phyloP scores from a whole-genome alignment of 2,888 invertebrate species.

The Hirtodrosophila duncani region DNA sequence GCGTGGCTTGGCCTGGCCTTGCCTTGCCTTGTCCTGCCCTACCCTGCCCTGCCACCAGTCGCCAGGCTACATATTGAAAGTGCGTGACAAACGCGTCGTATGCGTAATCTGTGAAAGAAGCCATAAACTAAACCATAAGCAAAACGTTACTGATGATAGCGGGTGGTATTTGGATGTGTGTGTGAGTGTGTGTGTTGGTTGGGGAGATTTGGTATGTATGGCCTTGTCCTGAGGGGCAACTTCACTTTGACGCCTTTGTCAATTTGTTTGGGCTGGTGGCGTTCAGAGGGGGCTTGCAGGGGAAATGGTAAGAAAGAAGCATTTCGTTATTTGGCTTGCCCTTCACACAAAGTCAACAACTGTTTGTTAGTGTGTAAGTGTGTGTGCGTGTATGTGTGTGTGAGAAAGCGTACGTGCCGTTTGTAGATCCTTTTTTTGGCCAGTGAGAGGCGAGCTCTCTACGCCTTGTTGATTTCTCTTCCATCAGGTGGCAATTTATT shows the following conservation, averaged over 20 bases:
- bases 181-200: too few species aligned
- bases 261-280: conserved; percentile 45
- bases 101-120: conserved; percentile 51
- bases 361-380: conserved; percentile 3
- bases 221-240: conserved; percentile 29
- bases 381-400: conserved; percentile 9
- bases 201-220: too few species aligned
- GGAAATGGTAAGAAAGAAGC: background rate
- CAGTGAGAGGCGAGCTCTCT: conserved; percentile 10
- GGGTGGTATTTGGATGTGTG: too few species aligned
- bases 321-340: conserved; percentile 15
- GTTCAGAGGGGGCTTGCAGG: background rate
- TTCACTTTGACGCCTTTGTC: conserved; percentile 55
- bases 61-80: too few species aligned
- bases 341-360: conserved; percentile 29
- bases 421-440: background rate
- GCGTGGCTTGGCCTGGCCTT: conserved; percentile 14
- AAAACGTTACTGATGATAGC: too few species aligned
- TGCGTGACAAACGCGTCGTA: conserved; percentile 53
- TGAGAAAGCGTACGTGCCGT: conserved; percentile 10
- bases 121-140: conserved; percentile 15
- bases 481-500: conserved; percentile 61
- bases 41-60: background rate
- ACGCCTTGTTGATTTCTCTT: conserved; percentile 47
- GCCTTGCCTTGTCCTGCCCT: background rate